Conservation (phyloP, 2,888 invertebrate species). For the Cybosia mesomella region DNA sequence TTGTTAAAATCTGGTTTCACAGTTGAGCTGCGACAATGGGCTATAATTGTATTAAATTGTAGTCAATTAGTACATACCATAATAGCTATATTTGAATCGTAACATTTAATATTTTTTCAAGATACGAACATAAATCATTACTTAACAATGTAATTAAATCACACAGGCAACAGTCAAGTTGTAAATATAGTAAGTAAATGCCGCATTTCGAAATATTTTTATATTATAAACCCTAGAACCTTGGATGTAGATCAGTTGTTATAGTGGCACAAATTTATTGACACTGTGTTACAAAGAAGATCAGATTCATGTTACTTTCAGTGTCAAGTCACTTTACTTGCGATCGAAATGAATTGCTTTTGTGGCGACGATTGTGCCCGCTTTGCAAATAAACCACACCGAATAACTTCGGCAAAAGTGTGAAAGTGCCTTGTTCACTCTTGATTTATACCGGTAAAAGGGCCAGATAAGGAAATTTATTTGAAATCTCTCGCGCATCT, state of each 20-base stretch:
- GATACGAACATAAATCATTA: not conserved
- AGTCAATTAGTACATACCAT: not conserved
- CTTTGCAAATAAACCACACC: slow-evolving; percentile 69
- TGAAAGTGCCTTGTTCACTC: slow-evolving; percentile 63
- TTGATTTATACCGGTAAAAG: slow-evolving; percentile 71
- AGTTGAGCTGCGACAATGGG: not conserved
- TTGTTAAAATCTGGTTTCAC: not conserved
- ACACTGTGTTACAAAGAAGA: slow-evolving; percentile 48
- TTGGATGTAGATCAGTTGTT: slow-evolving; percentile 14
- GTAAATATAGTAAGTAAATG: slow-evolving; percentile 4
- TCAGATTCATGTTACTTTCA: slow-evolving; percentile 60
- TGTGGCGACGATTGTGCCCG: slow-evolving; percentile 62
- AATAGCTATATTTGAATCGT: not conserved
- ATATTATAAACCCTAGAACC: not conserved
- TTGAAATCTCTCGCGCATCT: slow-evolving; percentile 58
- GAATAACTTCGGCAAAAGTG: slow-evolving; percentile 63
- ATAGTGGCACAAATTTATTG: slow-evolving; percentile 45
- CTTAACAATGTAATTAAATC: not conserved
- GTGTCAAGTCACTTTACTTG: slow-evolving; percentile 65
- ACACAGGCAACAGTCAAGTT: not conserved
- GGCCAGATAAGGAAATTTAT: slow-evolving; percentile 70
- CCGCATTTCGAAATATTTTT: not conserved
- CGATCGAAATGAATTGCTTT: slow-evolving; percentile 69
- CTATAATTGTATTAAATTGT: not conserved
- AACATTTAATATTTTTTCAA: not conserved